Evolutionary conservation across 2,113 vertebrate genomes (phyloP).

Genomic region (Zosterops lateralis): DNA sequence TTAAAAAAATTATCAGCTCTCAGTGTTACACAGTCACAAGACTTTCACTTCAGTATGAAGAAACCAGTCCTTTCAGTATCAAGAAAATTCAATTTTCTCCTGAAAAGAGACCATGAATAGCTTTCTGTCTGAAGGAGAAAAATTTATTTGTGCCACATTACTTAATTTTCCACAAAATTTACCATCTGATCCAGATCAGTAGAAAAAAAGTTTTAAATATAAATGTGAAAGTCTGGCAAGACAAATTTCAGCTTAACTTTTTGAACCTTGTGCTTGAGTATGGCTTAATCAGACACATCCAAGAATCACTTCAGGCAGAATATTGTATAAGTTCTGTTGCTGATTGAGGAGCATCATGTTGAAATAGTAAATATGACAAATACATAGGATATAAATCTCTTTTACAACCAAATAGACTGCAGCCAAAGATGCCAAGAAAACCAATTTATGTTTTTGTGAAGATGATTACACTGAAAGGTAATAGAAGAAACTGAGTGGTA

Average conservation of each 20-base stretch:
- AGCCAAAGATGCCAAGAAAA: background rate
- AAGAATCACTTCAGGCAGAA: background rate
- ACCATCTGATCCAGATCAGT: background rate
- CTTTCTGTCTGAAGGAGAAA: background rate
- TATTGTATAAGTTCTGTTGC: background rate
- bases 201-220: background rate
- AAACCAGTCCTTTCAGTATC: background rate
- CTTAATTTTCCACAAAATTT: background rate
- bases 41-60: background rate
- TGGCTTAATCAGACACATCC: background rate
- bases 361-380: background rate
- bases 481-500: background rate
- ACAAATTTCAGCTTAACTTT: background rate
- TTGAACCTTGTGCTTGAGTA: background rate
- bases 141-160: background rate
- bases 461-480: background rate
- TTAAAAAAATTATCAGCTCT: background rate
- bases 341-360: background rate
- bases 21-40: background rate
- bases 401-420: background rate
- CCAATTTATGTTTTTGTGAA: accelerated
- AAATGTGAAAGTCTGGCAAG: background rate
- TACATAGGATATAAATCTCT: background rate
- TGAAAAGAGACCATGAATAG: background rate
- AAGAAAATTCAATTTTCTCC: background rate